phyloP scores from a whole-genome alignment of 2,888 invertebrate species.

The Dryobotodes eremita region DNA sequence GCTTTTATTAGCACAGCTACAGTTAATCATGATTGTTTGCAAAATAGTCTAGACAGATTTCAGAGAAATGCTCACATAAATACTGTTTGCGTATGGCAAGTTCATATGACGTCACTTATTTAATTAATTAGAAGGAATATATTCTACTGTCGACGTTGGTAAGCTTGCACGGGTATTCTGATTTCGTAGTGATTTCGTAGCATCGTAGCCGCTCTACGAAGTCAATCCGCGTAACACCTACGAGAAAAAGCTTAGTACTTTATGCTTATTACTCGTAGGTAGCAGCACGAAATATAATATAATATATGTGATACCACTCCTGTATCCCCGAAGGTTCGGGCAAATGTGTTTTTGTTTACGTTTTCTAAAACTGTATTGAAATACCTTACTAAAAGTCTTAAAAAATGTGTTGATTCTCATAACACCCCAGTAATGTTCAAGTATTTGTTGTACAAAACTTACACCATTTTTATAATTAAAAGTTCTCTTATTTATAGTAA shows the following conservation, averaged over 20 bases:
- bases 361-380: too few relatives aligned
- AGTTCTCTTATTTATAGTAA: too few relatives aligned
- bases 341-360: neutral
- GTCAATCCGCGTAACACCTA: conserved; percentile 1
- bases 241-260: neutral
- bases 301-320: neutral
- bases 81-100: neutral
- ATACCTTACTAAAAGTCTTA: too few relatives aligned
- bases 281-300: neutral
- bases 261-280: neutral
- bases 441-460: too few relatives aligned
- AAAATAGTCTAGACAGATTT: conserved; percentile 14
- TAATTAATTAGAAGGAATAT: neutral
- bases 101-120: neutral
- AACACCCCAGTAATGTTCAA: too few relatives aligned
- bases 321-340: neutral
- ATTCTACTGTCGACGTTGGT: neutral
- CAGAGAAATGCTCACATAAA: neutral
- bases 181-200: conserved; percentile 19
- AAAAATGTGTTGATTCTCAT: too few relatives aligned
- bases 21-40: too few relatives aligned
- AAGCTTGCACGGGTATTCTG: neutral
- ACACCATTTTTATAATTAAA: too few relatives aligned
- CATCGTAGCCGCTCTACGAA: neutral
- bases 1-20: neutral